phyloP scores from a whole-genome alignment of 2,888 invertebrate species.

The Ennomos erosarius region DNA sequence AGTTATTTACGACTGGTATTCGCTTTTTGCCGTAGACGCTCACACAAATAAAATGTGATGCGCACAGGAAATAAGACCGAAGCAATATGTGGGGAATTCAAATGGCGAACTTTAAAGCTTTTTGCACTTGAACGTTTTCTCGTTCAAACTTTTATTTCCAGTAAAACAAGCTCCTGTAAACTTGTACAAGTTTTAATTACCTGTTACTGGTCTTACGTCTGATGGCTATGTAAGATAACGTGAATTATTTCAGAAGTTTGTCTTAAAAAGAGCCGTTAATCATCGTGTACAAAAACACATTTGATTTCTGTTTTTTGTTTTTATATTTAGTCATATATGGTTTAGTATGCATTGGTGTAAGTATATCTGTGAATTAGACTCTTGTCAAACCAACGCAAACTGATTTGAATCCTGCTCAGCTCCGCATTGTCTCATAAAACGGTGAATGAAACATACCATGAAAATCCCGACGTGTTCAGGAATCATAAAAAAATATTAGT shows the following conservation, averaged over 20 bases:
- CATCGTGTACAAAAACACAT: not conserved
- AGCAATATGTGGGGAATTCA: constrained; percentile 12
- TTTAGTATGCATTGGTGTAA: no score
- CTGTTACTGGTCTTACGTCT: constrained; percentile 16
- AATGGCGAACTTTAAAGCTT: constrained; percentile 16
- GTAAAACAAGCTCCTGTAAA: no score
- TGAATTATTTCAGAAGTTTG: constrained; percentile 23
- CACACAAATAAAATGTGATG: constrained; percentile 23
- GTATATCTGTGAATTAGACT: no score
- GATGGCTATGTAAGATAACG: constrained; percentile 13
- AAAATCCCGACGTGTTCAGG: no score
- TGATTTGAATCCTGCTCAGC: no score
- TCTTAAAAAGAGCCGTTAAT: constrained; percentile 12
- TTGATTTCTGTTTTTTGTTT: no score
- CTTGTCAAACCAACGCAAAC: no score
- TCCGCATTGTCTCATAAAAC: no score
- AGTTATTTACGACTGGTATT: constrained; percentile 34
- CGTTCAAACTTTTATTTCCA: constrained; percentile 18
- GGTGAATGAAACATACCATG: no score
- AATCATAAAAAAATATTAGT: no score
- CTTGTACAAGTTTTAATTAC: constrained; percentile 26
- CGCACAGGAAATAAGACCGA: constrained; percentile 10
- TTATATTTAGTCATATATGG: no score
- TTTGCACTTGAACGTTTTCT: constrained; percentile 15
- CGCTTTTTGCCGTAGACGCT: constrained; percentile 16